Percentiles rank a stretch among this genome's conserved stretches.
Evolutionary conservation across 2,888 invertebrate species (phyloP).

Genomic region (Dasypolia templi): DNA sequence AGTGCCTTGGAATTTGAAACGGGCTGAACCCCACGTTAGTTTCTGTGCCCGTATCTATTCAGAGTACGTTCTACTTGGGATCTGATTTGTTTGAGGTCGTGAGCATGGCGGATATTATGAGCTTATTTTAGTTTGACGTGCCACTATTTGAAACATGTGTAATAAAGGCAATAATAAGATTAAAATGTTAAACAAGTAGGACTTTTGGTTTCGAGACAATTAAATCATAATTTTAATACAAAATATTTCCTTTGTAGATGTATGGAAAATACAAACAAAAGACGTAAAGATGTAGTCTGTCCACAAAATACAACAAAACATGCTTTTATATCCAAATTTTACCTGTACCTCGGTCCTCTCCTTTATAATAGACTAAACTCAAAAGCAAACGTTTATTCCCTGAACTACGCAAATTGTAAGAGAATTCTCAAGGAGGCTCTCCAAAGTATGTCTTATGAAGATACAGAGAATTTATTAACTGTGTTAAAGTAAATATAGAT

Average conservation of each 20-base stretch:
- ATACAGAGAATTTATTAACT: no score
- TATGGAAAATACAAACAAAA: no score
- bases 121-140: not conserved
- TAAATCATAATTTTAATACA: slow-evolving; percentile 2
- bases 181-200: not conserved
- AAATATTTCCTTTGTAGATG: slow-evolving; percentile 25
- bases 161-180: not conserved
- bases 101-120: slow-evolving; percentile 22
- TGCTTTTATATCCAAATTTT: no score
- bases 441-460: no score
- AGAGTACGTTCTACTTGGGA: slow-evolving; percentile 56
- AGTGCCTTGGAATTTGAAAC: slow-evolving; percentile 61
- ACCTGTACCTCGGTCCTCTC: no score
- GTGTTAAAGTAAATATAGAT: no score
- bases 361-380: no score
- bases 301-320: no score
- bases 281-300: no score
- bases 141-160: not conserved
- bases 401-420: no score
- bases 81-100: slow-evolving; percentile 52
- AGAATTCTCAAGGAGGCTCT: no score
- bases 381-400: no score
- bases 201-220: not conserved
- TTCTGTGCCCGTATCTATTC: slow-evolving; percentile 52
- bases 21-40: slow-evolving; percentile 52